These are phyloP conservation scores for Macrotis lagotis DNA, from an alignment of 2,113 vertebrate species.

Conservation along the genomic window DNA sequence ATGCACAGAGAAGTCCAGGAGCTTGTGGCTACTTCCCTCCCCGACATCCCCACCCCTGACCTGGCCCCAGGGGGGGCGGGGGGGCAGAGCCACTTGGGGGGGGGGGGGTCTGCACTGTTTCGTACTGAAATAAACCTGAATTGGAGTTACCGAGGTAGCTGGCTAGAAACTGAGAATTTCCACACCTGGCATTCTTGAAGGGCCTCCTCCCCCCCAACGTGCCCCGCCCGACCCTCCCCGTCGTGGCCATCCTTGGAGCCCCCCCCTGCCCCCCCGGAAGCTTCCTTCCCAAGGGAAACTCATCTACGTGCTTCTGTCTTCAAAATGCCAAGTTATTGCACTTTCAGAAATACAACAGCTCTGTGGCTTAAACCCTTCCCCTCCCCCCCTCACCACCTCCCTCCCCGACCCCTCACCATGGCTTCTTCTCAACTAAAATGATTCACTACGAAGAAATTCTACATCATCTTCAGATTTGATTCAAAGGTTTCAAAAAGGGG, in stretches of 20 bases:
- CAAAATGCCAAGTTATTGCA: slow-evolving; percentile 86
- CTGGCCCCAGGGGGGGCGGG: neutral
- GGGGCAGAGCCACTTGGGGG: no score
- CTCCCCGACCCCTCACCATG: slow-evolving; percentile 67
- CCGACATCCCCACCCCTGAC: neutral
- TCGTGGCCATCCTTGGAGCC: neutral
- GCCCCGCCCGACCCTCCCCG: slow-evolving; percentile 56
- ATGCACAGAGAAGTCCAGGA: slow-evolving; percentile 6
- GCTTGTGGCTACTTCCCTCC: slow-evolving; percentile 16
- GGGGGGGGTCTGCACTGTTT: slow-evolving; percentile 55
- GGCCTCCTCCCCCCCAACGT: slow-evolving; percentile 37
- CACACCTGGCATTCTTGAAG: slow-evolving; percentile 71
- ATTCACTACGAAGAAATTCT: slow-evolving; percentile 66
- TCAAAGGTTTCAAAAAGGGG: slow-evolving; percentile 47
- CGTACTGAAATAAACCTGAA: slow-evolving; percentile 86
- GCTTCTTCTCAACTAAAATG: slow-evolving; percentile 81
- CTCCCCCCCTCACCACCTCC: neutral
- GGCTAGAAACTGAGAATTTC: slow-evolving; percentile 84
- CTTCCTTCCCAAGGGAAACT: slow-evolving; percentile 62
- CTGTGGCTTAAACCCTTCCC: slow-evolving; percentile 78
- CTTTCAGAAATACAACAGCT: slow-evolving; percentile 84
- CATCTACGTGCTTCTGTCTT: slow-evolving; percentile 76
- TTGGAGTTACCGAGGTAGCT: slow-evolving; percentile 89
- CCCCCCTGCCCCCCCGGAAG: neutral
- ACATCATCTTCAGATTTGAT: slow-evolving; percentile 47